Percentiles rank a stretch among this genome's conserved stretches.
Conservation (phyloP, 2,888 invertebrate species). For the Coleophora deauratella region DNA sequence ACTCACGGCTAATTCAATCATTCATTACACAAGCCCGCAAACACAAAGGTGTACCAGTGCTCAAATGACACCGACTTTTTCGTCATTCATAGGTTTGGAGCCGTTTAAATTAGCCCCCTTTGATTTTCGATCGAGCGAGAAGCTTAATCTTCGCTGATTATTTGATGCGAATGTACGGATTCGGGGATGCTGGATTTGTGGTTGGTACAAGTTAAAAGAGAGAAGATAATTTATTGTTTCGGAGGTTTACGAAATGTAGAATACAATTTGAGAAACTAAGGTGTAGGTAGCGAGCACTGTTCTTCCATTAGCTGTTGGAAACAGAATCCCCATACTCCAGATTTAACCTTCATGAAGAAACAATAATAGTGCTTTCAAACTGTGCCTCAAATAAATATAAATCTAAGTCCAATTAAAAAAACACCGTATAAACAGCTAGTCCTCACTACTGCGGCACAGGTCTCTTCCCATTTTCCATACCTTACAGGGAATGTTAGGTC, state of each 20-base stretch:
- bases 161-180: conserved; percentile 35
- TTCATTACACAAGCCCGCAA: conserved; percentile 29
- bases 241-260: no score
- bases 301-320: no score
- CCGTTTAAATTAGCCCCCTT: conserved; percentile 37
- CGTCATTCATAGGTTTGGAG: conserved; percentile 21
- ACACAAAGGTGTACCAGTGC: conserved; percentile 20
- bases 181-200: conserved; percentile 18
- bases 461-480: neutral
- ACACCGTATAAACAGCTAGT: no score
- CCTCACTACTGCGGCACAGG: no score
- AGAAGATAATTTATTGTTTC: neutral
- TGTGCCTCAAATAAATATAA: no score
- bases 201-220: conserved; percentile 20
- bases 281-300: no score
- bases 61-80: conserved; percentile 19
- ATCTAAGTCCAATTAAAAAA: no score
- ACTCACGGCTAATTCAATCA: conserved; percentile 34
- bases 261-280: no score
- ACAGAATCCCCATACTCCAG: no score
- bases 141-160: conserved; percentile 56
- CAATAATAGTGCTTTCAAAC: no score
- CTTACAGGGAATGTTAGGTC: no score
- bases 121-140: conserved; percentile 53
- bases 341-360: no score